phyloP scores from a whole-genome alignment of 1,140 invertebrate species.

The Steinernema khuongi region DNA sequence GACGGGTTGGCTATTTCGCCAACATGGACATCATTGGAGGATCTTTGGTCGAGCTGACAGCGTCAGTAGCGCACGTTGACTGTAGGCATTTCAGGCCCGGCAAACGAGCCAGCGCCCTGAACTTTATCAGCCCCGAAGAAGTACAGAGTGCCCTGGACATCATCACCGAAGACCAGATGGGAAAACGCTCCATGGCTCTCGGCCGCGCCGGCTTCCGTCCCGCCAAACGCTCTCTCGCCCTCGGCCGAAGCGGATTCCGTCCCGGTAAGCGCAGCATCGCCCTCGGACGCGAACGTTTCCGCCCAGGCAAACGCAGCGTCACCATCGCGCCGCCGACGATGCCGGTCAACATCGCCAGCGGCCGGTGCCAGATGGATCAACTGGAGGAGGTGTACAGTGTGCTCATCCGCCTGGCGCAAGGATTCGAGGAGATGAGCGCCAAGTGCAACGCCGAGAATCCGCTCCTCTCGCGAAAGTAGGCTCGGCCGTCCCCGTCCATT shows the following conservation, averaged over 20 bases:
- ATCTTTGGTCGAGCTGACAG: neutral
- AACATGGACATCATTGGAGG: neutral
- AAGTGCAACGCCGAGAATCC: neutral
- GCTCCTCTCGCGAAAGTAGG: neutral
- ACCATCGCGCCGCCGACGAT: neutral
- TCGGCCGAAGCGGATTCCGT: conserved; percentile 30
- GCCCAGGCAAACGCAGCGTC: conserved; percentile 34
- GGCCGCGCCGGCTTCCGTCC: conserved; percentile 33
- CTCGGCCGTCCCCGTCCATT: too few relatives aligned
- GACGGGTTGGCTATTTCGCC: neutral
- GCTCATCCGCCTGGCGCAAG: neutral
- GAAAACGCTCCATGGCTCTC: conserved; percentile 29
- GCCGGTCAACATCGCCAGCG: neutral
- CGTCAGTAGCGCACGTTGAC: neutral
- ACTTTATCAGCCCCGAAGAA: neutral
- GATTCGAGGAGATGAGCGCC: neutral
- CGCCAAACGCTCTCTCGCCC: conserved; percentile 32
- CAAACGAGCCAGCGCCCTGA: neutral
- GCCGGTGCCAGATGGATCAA: neutral
- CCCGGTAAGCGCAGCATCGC: conserved; percentile 36
- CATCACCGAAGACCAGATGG: conserved; percentile 24
- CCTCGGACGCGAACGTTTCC: conserved; percentile 28
- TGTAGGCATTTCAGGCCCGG: neutral
- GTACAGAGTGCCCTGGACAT: neutral
- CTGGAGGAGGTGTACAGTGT: neutral